phyloP scores from a whole-genome alignment of 1,140 invertebrate species.

The Hypsibius dujardini region DNA sequence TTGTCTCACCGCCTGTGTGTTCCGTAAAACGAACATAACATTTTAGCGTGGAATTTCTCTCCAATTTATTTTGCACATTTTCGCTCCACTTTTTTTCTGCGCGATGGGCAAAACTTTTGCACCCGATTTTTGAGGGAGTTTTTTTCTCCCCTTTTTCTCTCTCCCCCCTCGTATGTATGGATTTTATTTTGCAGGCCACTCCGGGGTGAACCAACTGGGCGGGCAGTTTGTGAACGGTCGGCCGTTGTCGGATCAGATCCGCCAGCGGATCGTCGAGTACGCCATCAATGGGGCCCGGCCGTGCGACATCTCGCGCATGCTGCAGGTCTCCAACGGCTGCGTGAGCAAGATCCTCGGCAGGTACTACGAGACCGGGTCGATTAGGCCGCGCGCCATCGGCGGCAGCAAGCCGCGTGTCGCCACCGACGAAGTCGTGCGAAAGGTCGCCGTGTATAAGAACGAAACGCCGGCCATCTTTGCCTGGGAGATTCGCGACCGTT shows the following conservation, averaged over 20 bases:
- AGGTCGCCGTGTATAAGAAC: constrained; percentile 78
- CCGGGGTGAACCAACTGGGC: constrained; percentile 91
- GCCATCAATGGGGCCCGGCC: constrained; percentile 78
- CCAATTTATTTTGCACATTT: too few species aligned
- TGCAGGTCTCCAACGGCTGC: constrained; percentile 77
- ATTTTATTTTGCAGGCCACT: constrained; percentile 52
- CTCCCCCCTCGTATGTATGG: too few species aligned
- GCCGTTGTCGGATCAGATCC: constrained; percentile 78
- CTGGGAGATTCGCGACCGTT: constrained; percentile 80
- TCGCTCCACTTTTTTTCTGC: too few species aligned
- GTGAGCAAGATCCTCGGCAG: constrained; percentile 80
- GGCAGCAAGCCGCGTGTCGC: constrained; percentile 76
- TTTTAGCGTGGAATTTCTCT: too few species aligned
- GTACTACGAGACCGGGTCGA: constrained; percentile 85
- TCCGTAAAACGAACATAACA: too few species aligned
- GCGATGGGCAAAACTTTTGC: too few species aligned
- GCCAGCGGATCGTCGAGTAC: constrained; percentile 84
- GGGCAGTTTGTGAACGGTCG: constrained; percentile 93
- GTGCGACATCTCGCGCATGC: constrained; percentile 79
- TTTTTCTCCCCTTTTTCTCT: too few species aligned
- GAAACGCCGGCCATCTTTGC: constrained; percentile 88
- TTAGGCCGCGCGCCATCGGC: constrained; percentile 73
- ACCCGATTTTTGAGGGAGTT: too few species aligned
- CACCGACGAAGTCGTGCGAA: constrained; percentile 69
- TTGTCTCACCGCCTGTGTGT: too few species aligned